Percentiles rank a stretch among this genome's conserved stretches.
Evolutionary conservation across 2,888 invertebrate species (phyloP).

Genomic region (Glyphotaelius pellucidus): DNA sequence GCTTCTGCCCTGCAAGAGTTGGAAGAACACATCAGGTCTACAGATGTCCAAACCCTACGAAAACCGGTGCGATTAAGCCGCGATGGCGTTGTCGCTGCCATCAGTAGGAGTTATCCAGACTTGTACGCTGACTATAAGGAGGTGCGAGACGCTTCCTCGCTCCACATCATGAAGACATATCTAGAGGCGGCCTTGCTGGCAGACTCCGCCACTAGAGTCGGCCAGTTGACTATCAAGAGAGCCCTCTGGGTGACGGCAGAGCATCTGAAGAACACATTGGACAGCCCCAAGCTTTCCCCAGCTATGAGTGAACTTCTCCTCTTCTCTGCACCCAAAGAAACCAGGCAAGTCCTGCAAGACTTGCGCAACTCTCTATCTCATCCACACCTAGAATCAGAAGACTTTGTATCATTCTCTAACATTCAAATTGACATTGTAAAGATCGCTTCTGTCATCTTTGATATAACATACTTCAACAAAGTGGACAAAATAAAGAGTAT

Average conservation of each 20-base stretch:
- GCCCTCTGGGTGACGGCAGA: too few relatives aligned
- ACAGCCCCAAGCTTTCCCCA: too few relatives aligned
- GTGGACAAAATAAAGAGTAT: background rate
- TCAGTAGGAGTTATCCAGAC: background rate
- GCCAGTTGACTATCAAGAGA: background rate
- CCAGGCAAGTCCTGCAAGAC: too few relatives aligned
- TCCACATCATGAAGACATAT: background rate
- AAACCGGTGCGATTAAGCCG: background rate
- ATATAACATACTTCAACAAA: background rate
- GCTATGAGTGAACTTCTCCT: too few relatives aligned
- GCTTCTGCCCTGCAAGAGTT: background rate
- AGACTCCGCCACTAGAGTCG: background rate
- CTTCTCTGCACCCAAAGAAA: too few relatives aligned
- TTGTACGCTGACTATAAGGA: conserved; percentile 9
- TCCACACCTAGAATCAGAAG: too few relatives aligned
- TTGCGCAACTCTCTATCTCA: too few relatives aligned
- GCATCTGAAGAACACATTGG: too few relatives aligned
- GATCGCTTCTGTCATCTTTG: background rate
- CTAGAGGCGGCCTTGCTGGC: background rate
- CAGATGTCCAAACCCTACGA: background rate
- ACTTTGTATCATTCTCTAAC: background rate
- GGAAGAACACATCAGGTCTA: background rate
- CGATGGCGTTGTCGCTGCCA: background rate
- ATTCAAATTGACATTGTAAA: background rate
- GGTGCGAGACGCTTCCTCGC: background rate